Evolutionary conservation across 2,113 vertebrate species (phyloP).

Genomic region (Periophthalmus modestus): DNA sequence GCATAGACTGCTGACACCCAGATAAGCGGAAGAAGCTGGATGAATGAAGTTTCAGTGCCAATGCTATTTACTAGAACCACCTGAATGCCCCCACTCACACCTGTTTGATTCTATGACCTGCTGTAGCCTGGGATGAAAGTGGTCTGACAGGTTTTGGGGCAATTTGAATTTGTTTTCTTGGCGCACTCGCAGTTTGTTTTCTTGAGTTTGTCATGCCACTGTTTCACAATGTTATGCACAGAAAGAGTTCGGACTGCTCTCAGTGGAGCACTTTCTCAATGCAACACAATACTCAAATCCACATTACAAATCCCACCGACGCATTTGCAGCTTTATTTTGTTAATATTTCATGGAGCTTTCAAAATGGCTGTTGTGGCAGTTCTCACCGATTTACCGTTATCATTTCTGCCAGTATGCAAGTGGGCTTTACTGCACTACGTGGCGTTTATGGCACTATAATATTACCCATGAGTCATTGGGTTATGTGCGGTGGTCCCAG

Average conservation of each 20-base stretch:
- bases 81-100: too few species aligned
- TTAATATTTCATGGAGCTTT: not conserved
- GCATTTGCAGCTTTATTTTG: not conserved
- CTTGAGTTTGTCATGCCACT: not conserved
- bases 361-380: not conserved
- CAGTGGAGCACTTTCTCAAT: not conserved
- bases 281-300: not conserved
- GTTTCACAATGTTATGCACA: not conserved
- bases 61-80: too few species aligned
- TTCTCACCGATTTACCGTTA: not conserved
- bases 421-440: not conserved
- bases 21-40: too few species aligned
- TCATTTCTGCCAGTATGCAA: not conserved
- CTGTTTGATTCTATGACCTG: too few species aligned
- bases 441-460: not conserved
- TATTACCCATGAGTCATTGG: not conserved
- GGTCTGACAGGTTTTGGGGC: too few species aligned
- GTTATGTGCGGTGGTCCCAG: not conserved
- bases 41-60: too few species aligned
- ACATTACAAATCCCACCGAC: not conserved
- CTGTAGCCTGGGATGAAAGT: too few species aligned
- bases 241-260: not conserved
- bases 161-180: too few species aligned
- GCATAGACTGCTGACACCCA: too few species aligned
- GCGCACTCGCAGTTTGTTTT: too few species aligned